Conservation (phyloP, 2,888 invertebrate species). For the Synergus itoensis region DNA sequence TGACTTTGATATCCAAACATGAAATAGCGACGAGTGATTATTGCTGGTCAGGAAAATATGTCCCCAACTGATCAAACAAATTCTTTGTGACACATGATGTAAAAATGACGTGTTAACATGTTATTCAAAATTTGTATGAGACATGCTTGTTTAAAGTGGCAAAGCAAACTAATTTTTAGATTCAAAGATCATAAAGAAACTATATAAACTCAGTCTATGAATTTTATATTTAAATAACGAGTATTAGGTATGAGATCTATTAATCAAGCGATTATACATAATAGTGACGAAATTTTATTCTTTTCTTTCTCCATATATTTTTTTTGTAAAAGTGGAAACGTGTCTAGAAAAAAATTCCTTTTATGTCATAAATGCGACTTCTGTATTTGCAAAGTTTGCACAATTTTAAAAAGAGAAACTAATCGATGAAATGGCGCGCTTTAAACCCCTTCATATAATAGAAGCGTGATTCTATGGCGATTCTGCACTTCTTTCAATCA, state of each 20-base stretch:
- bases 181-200: not conserved
- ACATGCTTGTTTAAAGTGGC: not conserved
- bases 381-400: not conserved
- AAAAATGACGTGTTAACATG: not conserved
- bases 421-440: not conserved
- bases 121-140: not conserved
- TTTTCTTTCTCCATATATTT: not conserved
- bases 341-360: not conserved
- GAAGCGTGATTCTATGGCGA: not conserved
- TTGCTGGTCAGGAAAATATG: not conserved
- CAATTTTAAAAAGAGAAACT: not conserved
- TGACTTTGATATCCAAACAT: not conserved
- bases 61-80: not conserved
- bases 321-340: not conserved
- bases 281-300: not conserved
- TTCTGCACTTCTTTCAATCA: slow-evolving; percentile 25
- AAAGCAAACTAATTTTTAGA: not conserved
- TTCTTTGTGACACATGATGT: not conserved
- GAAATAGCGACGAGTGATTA: not conserved
- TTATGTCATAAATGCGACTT: not conserved
- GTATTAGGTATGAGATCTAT: too few species aligned
- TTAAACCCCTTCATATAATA: not conserved
- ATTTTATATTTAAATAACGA: not conserved
- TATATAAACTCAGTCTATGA: not conserved
- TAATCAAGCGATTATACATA: too few species aligned